Conservation (phyloP, 2,797 vertebrate genomes). For the Centropyge bicolor region DNA sequence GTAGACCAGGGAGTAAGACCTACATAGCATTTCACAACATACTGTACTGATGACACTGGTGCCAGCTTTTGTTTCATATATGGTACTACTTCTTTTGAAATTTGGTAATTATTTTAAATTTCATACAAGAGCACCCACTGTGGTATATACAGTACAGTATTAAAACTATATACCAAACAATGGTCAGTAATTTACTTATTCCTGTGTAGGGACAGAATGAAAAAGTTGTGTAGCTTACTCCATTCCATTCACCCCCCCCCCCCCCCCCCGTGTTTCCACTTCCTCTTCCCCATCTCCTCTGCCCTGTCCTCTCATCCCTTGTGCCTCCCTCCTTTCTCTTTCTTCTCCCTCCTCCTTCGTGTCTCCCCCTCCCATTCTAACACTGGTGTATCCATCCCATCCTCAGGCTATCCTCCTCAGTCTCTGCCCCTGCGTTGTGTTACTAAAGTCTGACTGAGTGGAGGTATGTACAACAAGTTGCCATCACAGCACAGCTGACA, state of each 20-base stretch:
- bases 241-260: neutral
- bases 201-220: neutral
- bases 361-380: conserved; percentile 68
- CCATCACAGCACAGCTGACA: conserved; percentile 33
- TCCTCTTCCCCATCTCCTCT: conserved; percentile 5
- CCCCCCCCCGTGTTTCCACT: neutral
- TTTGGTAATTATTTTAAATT: neutral
- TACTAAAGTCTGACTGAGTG: conserved; percentile 84
- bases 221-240: neutral
- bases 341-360: conserved; percentile 22
- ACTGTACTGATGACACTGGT: neutral
- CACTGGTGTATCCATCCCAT: conserved; percentile 79
- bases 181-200: neutral
- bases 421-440: conserved; percentile 84
- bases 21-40: neutral
- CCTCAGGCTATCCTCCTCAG: conserved; percentile 82
- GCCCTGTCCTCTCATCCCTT: neutral
- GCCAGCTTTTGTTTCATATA: neutral
- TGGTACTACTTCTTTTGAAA: neutral
- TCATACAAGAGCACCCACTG: neutral
- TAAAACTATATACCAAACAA: neutral
- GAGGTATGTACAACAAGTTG: conserved; percentile 83
- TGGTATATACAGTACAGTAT: neutral
- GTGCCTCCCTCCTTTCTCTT: neutral
- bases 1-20: neutral